Evolutionary conservation across 30 jellyfish, hydroid and myxozoan genomes (phyloP), one percentile per base, ranked within the genome.

Genomic region (Hydra vulgaris): DNA sequence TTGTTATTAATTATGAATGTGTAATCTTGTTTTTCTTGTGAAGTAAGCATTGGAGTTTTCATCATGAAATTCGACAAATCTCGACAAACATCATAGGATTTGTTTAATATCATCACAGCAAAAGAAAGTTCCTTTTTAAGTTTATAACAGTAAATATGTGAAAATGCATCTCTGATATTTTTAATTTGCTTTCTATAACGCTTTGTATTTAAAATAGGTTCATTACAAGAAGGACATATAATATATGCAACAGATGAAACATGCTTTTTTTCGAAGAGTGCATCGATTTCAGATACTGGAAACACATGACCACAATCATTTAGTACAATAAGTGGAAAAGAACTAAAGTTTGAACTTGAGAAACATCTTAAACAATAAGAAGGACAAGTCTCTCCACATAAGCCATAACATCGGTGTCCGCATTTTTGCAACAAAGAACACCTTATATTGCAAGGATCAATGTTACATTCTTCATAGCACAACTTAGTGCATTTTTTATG

Each of bases 381-480:
- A n/a, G 95, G 95, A 40, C 95, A 86, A 24, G 54, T 66, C 71
- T 86, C 95, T 15, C 95, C 86, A 53, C 95, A 86, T 7, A 86
- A 17, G 0, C 95, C 89, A 56, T 69, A 66, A 69, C 95, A 86
- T 68, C 71, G 79, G 74, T 86, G 89, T 69, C 72, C 54, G 54
- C 95, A 86, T 7, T 61, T 70, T 21, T 79, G 40, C 23, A 74
- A 0, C 24, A 5, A n/a, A 15, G 78, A 24, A 66, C 94, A 85
- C 18, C 85, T 85, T 81, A 71, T 82, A 40, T 79, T 66, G 81
- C 95, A 86, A 15, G 89, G 89, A 18, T 86, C 86, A 21, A 81
- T 75, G 21, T 80, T 71, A 79, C 89, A 80, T 21, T 73, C 56
- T 80, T 86, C 95, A 15, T 72, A 52, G 55, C 89, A 86, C 21